Percentiles rank a stretch among this genome's conserved stretches.
Evolutionary conservation across 2,797 vertebrate species (phyloP).

Genomic region (Bradypodion pumilum): DNA sequence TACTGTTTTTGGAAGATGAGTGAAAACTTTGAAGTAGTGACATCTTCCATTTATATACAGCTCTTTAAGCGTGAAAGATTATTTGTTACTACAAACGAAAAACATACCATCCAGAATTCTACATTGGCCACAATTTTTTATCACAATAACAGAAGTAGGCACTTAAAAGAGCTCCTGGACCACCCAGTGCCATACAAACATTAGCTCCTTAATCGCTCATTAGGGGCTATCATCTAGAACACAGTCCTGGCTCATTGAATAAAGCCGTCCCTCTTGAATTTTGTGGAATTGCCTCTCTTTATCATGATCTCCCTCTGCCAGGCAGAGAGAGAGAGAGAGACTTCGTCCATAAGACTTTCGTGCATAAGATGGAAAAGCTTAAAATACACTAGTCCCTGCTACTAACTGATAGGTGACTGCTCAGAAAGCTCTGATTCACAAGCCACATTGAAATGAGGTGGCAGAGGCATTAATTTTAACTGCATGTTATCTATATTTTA

Average conservation of each 20-base stretch:
- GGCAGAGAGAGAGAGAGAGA: constrained; percentile 27
- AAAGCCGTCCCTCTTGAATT: constrained; percentile 59
- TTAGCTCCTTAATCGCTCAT: constrained; percentile 63
- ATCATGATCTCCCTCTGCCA: constrained; percentile 42
- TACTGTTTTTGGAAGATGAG: background rate
- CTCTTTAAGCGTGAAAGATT: constrained; percentile 3
- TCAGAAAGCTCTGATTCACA: background rate
- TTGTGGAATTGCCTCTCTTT: constrained; percentile 39
- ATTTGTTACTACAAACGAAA: background rate
- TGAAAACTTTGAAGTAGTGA: background rate
- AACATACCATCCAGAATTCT: constrained; percentile 1
- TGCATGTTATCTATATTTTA: background rate
- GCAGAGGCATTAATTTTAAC: background rate
- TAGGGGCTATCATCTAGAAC: constrained; percentile 51
- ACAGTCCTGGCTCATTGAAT: constrained; percentile 67
- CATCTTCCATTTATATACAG: constrained; percentile 3
- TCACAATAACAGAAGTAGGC: constrained; percentile 51
- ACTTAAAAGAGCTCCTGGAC: constrained; percentile 46
- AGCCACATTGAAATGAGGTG: background rate
- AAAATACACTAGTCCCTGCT: background rate
- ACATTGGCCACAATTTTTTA: background rate
- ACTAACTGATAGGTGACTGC: background rate
- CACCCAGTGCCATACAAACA: constrained; percentile 63
- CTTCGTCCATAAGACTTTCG: background rate
- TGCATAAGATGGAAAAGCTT: too few species aligned